These are phyloP conservation scores for Auanema sp. DNA, from an alignment of 2,888 invertebrate species.

Conservation along the genomic window DNA sequence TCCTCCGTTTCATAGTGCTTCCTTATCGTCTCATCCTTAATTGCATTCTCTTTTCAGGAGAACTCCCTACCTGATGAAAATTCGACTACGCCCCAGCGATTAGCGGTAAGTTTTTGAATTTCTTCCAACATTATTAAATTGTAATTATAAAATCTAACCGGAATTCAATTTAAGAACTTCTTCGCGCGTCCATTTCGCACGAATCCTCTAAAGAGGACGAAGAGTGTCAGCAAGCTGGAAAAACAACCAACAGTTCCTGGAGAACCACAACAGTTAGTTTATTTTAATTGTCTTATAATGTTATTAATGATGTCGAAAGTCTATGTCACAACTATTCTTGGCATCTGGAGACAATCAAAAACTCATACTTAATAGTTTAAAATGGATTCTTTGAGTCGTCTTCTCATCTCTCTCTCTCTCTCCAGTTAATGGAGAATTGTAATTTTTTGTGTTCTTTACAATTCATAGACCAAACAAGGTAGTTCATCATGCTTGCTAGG, in stretches of 20 bases:
- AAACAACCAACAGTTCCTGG: slow-evolving; percentile 21
- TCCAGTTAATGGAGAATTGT: no score
- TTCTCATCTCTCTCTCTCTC: no score
- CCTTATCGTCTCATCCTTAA: neutral
- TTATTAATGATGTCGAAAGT: no score
- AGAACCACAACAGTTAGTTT: slow-evolving; percentile 32
- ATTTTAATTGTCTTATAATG: no score
- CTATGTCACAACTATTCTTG: no score
- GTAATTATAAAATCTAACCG: neutral
- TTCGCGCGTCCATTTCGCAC: slow-evolving; percentile 59
- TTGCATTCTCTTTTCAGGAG: slow-evolving; percentile 26
- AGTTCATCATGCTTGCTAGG: no score
- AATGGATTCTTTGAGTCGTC: no score
- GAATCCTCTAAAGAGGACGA: slow-evolving; percentile 63
- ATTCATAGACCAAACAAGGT: no score
- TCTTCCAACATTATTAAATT: neutral
- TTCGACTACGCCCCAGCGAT: slow-evolving; percentile 43
- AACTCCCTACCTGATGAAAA: slow-evolving; percentile 29
- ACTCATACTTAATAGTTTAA: no score
- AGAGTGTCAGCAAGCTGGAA: slow-evolving; percentile 63
- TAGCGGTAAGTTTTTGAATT: slow-evolving; percentile 40
- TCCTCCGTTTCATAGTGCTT: neutral
- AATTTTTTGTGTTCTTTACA: no score
- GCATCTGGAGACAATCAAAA: no score
- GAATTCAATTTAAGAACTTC: slow-evolving; percentile 53